These are phyloP conservation scores for Drosophila suzukii DNA, from an alignment of 1,140 invertebrate species.

Conservation along the genomic window DNA sequence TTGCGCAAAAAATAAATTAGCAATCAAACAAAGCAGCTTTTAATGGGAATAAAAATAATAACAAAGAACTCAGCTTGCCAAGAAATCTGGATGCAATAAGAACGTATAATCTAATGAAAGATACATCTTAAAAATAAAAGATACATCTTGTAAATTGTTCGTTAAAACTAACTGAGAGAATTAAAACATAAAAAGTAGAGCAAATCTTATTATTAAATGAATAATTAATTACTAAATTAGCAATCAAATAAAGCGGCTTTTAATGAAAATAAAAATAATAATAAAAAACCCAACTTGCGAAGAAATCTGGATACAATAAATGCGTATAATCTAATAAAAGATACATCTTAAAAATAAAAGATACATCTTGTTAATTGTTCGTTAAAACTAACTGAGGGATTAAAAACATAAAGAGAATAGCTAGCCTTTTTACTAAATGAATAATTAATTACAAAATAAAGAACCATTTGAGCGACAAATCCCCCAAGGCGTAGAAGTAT, in stretches of 20 bases:
- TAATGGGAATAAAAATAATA: background rate
- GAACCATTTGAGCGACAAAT: constrained; percentile 9
- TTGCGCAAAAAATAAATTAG: constrained; percentile 22
- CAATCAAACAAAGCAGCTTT: background rate
- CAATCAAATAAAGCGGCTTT: background rate
- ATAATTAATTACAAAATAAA: background rate
- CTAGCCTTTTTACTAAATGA: background rate
- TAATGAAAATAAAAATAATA: background rate
- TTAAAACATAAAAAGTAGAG: background rate
- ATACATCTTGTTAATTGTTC: too few relatives aligned
- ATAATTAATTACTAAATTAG: background rate
- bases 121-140: too few relatives aligned
- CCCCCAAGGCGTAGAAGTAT: constrained; percentile 23
- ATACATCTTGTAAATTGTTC: too few relatives aligned
- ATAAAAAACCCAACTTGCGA: background rate
- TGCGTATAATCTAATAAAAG: background rate
- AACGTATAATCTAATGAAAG: too few relatives aligned
- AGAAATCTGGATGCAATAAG: background rate
- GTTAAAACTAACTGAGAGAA: too few relatives aligned
- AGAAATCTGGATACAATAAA: background rate
- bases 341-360: background rate
- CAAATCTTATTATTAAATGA: background rate
- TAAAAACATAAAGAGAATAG: background rate
- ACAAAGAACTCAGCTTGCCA: background rate
- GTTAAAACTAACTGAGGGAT: too few relatives aligned